These are phyloP conservation scores for Brachypterus glaber DNA, from an alignment of 2,888 invertebrate species.

Conservation along the genomic window DNA sequence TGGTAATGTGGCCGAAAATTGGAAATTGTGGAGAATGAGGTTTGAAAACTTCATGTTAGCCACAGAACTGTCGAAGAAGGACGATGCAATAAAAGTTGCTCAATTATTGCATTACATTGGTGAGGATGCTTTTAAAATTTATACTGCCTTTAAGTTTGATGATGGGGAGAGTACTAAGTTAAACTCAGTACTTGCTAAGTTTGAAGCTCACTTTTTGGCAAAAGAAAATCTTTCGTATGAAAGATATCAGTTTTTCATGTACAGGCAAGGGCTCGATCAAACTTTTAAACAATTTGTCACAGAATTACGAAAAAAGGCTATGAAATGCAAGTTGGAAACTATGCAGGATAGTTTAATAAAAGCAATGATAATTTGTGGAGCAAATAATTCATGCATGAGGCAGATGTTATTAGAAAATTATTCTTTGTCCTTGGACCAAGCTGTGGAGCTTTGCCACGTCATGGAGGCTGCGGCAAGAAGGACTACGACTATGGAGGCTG, in stretches of 20 bases:
- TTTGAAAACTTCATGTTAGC: conserved; percentile 21
- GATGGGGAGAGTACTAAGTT: conserved; percentile 17
- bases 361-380: conserved; percentile 21
- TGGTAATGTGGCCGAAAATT: conserved; percentile 22
- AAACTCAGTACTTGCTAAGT: conserved; percentile 16
- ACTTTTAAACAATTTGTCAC: conserved; percentile 22
- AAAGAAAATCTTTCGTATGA: conserved; percentile 21
- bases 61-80: conserved; percentile 19
- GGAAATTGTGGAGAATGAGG: conserved; percentile 18
- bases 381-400: conserved; percentile 15
- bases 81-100: conserved; percentile 20
- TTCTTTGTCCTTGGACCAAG: conserved; percentile 17
- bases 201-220: conserved; percentile 21
- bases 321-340: conserved; percentile 19
- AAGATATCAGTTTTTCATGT: conserved; percentile 21
- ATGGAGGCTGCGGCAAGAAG: conserved; percentile 11
- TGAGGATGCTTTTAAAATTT: conserved; percentile 22
- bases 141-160: conserved; percentile 19
- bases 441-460: conserved; percentile 14
- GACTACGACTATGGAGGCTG: too few relatives aligned
- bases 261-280: conserved; percentile 17
- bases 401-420: conserved; percentile 21
- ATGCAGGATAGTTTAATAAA: conserved; percentile 19
- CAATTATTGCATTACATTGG: conserved; percentile 23
- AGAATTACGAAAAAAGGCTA: conserved; percentile 18